Base-by-base conservation (phyloP, 1,140 invertebrate genomes). In the Diachasmimorpha longicaudata region DNA sequence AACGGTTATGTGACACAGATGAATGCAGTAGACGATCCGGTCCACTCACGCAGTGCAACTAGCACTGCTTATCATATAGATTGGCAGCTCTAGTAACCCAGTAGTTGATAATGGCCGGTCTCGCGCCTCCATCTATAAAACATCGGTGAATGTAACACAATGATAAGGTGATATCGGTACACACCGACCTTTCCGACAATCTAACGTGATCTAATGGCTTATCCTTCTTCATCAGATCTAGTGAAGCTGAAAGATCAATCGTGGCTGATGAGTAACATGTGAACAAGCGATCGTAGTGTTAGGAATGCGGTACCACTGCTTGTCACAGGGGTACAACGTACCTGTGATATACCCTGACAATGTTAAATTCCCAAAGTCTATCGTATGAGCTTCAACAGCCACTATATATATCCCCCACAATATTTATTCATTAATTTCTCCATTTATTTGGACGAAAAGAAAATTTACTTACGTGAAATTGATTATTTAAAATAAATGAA, bases 261-360 rank as follows among this genome's bases (percentile, higher is more conserved):
- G 67, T 37, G 52, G 76, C 78, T 79, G 79, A 72, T 74, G 76
- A 48, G 76, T 77, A 70, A 70, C 71, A 55, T 78, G 69, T 48
- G 76, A 80, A 79, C 80, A 75, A 72, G 79, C 52, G 8, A 9
- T 25, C 25, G 81, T 88, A 84, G 88, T 88, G 86, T 89, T 89
- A 89, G 87, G 88, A 89, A 89, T 89, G 88, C 83, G 88, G 88
- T 89, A 88, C 85, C 84, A 87, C 88, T 80, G 81, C 88, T 89
- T 89, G 88, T 89, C 86, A 89, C 87, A 87, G 85, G 86, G 83
- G 73, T 75, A 76, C 77, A 77, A 74, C 77, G 63, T 79, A 75
- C 78, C 63, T 44, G 68, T 58, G 66, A 36, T 48, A 71, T 63
- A 46, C 39, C 9, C 19, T 70, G 52, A 37, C 48, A 74, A 63